phyloP scores from a whole-genome alignment of 2,888 invertebrate genomes.

The Archaeoteleia sp. region DNA sequence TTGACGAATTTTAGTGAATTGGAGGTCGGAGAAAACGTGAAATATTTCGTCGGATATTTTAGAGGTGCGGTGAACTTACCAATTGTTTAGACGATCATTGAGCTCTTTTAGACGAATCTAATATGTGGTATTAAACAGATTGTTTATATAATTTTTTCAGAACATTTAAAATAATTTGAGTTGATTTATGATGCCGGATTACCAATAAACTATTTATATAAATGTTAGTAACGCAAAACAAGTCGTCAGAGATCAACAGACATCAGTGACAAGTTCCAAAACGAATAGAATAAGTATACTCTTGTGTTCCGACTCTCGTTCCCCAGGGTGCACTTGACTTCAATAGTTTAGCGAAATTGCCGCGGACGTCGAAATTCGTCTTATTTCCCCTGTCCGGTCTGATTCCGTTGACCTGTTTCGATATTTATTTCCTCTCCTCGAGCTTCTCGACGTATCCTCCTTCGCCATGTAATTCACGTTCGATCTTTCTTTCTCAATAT shows the following conservation, averaged over 20 bases:
- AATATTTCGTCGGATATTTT: slow-evolving; percentile 32
- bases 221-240: background rate
- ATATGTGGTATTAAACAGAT: too few species aligned
- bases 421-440: slow-evolving; percentile 63
- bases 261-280: slow-evolving; percentile 38
- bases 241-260: background rate
- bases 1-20: slow-evolving; percentile 53
- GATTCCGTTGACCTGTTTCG: slow-evolving; percentile 61
- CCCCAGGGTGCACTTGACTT: slow-evolving; percentile 67
- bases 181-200: too few species aligned
- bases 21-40: slow-evolving; percentile 45
- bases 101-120: too few species aligned
- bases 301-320: slow-evolving; percentile 29
- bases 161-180: too few species aligned
- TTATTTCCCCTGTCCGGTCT: slow-evolving; percentile 56
- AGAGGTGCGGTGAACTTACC: slow-evolving; percentile 39
- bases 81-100: too few species aligned
- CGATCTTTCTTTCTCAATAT: slow-evolving; percentile 42
- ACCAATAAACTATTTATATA: too few species aligned
- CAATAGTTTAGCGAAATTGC: slow-evolving; percentile 68
- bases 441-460: slow-evolving; percentile 31
- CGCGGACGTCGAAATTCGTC: slow-evolving; percentile 60
- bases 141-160: too few species aligned
- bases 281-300: slow-evolving; percentile 48
- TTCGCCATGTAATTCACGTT: slow-evolving; percentile 37